Evolutionary conservation across 2,888 invertebrate genomes (phyloP), one percentile per base, ranked within the genome.

Genomic region (Noctua janthina): DNA sequence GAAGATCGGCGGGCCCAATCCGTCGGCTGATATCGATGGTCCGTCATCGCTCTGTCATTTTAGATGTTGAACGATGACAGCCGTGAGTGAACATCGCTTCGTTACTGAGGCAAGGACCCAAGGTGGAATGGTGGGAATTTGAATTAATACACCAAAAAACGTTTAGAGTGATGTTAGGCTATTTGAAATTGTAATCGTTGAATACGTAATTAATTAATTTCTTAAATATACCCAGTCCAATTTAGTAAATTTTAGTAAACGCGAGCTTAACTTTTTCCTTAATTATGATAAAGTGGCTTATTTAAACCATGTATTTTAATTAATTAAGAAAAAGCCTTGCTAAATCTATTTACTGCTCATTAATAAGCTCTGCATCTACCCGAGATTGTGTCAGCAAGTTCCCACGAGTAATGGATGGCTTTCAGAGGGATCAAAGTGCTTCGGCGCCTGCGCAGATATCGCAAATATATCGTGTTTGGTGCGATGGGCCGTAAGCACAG

Each of bases 11-110:
- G 91, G 82, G 88, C 87, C 82, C 92, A 91, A 95, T 95, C 93
- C 91, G 93, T 95, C 94, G 86, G 82, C 78, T 81, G 83, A 73
- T 95, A 95, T 96, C 95, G 94, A 94, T 95, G 91, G 84, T 78
- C 87, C 85, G 95, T 95, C 95, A 89, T 91, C 95, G 92, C 93
- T 94, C 92, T 87, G 94, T 96, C 95, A 95, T 94, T 91, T 92
- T 86, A 90, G 91, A 93, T 93, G 93, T 93, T 92, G 92, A 90
- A 84, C 84, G 91, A 92, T 94, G 95, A 94, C 93, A 91, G 88
- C 87, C 90, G 92, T 93, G 92, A 91, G 84, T 85, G 90, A 91
- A 90, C 90, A 89, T 79, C 89, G 87, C 78, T 69, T 66, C 77
- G 56, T 74, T 82, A 75, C 68, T 62, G 66, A 68, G 51, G 49